Evolutionary conservation across 2,113 vertebrate species (phyloP), one percentile per base, ranked within the genome.

Genomic region (Dissostichus mawsoni): DNA sequence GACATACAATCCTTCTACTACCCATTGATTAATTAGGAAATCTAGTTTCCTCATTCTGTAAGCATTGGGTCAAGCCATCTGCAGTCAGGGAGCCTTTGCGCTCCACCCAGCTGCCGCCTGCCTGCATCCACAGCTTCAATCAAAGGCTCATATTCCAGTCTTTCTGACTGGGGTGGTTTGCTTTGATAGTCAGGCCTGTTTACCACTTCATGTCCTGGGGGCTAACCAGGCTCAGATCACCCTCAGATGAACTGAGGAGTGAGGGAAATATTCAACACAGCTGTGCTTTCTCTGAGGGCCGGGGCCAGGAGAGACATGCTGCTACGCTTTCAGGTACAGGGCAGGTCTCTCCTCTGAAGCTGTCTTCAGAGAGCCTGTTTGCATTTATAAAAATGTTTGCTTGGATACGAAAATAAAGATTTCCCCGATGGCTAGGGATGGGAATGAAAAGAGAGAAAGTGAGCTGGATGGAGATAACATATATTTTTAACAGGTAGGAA

Each of bases 181-280:
- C 94, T 95, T 95, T 95, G 94, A 95, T 94, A 94, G 87, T 90
- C 85, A 65, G 79, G 85, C 89, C 93, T 94, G 94, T 95, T 94
- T 94, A 94, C 92, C 45, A 57, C 87, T 88, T 73, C 74, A 70
- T 86, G 90, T 92, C 91, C 93, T 87, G 82, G 85, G 89, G 92
- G 90, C 90, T 85, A 87, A 87, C 87, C 33, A 80, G 62, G 78
- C 94, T 93, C 92, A 87, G 88, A 94, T 93, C 93, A 89, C 89
- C 90, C 87, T 87, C 90, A 93, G 90, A 94, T 94, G 87, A 94
- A 94, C 91, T 92, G 91, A 91, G 66, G 90, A 94, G 90, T 93
- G 89, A 94, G 80, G 92, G 90, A 95, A 94, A 95, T 94, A 95
- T 94, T 94, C 88, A 94, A 89, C 90, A 89, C 91, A 93, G 91